Evolutionary conservation across 2,888 invertebrate species (phyloP).

Genomic region (Cordilura impudica): DNA sequence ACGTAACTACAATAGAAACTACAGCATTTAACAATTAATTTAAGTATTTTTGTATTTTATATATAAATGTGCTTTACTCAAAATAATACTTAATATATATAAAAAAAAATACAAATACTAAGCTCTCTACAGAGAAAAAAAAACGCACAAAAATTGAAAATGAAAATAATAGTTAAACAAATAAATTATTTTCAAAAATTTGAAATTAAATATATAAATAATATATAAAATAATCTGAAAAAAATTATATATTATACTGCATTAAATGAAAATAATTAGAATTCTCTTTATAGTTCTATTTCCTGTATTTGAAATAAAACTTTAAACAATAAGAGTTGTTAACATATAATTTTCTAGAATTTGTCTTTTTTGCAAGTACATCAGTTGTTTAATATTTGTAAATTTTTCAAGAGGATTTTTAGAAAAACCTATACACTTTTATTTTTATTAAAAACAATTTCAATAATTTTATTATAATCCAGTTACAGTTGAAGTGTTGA

Average conservation of each 20-base stretch:
- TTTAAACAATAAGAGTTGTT: too few species aligned
- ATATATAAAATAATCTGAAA: too few species aligned
- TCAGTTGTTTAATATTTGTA: constrained; percentile 28
- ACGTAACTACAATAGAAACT: constrained; percentile 57
- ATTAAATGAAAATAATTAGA: too few species aligned
- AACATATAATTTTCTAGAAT: too few species aligned
- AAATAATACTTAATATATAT: constrained; percentile 20
- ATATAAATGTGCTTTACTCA: constrained; percentile 44
- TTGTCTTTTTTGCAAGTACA: constrained; percentile 60
- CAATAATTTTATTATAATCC: constrained; percentile 15
- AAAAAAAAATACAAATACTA: background rate
- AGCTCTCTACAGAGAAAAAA: constrained; percentile 6
- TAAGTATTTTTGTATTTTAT: constrained; percentile 29
- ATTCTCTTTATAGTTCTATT: too few species aligned
- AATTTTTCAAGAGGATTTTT: constrained; percentile 34
- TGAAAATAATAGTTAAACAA: too few species aligned
- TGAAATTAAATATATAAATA: too few species aligned
- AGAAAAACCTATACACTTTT: constrained; percentile 49
- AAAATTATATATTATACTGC: too few species aligned
- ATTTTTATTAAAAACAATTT: constrained; percentile 11
- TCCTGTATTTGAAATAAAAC: too few species aligned
- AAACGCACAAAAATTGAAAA: background rate
- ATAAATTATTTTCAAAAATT: too few species aligned
- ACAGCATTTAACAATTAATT: constrained; percentile 60
- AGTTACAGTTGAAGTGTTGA: constrained; percentile 34